Percentiles rank a stretch among this genome's conserved stretches.
phyloP scores from a whole-genome alignment of 2,888 invertebrate genomes.

The Sthenelais limicola region DNA sequence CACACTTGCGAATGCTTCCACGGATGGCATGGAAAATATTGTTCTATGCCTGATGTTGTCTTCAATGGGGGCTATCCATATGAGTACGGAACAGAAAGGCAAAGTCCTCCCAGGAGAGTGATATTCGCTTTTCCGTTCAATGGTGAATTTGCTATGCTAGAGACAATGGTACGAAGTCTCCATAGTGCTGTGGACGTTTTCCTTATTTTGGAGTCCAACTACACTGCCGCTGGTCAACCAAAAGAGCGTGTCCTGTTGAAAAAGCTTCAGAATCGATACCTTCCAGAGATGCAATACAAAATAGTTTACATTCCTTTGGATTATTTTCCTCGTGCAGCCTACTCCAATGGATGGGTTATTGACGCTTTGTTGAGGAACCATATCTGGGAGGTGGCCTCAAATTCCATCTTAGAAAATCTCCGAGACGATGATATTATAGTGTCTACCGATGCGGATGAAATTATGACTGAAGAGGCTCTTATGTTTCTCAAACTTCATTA shows the following conservation, averaged over 20 bases:
- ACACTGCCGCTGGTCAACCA: slow-evolving; percentile 60
- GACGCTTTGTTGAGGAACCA: slow-evolving; percentile 52
- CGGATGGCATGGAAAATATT: slow-evolving; percentile 40
- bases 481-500: slow-evolving; percentile 80
- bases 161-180: slow-evolving; percentile 77
- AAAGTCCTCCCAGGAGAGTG: slow-evolving; percentile 29
- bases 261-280: slow-evolving; percentile 74
- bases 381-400: slow-evolving; percentile 31
- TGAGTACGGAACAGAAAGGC: slow-evolving; percentile 20
- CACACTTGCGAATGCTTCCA: slow-evolving; percentile 13
- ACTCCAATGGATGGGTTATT: slow-evolving; percentile 55
- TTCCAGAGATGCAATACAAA: slow-evolving; percentile 75
- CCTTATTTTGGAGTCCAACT: slow-evolving; percentile 73
- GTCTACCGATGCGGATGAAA: slow-evolving; percentile 76
- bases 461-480: slow-evolving; percentile 78
- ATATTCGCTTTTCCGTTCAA: slow-evolving; percentile 42
- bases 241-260: slow-evolving; percentile 72
- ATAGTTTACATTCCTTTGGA: slow-evolving; percentile 74
- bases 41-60: slow-evolving; percentile 36
- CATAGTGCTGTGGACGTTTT: slow-evolving; percentile 78
- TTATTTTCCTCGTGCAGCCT: slow-evolving; percentile 55
- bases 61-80: slow-evolving; percentile 24
- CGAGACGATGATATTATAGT: slow-evolving; percentile 71
- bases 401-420: slow-evolving; percentile 35
- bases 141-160: slow-evolving; percentile 42